Percentiles rank a stretch among this genome's conserved stretches.
Conservation (phyloP, 1,140 invertebrate species). For the Octopus bimaculoides region DNA sequence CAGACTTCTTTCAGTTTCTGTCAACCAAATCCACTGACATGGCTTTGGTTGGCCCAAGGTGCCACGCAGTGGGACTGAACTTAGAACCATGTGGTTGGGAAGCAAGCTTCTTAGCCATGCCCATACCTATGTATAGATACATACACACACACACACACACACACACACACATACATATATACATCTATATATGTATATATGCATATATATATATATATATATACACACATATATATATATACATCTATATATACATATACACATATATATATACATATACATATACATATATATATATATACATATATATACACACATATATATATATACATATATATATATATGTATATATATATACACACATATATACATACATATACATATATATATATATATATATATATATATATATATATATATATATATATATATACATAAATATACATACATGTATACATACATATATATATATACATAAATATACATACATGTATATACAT, state of each 20-base stretch:
- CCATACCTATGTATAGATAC: too few relatives aligned
- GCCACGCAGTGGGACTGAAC: too few relatives aligned
- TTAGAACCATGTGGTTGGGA: too few relatives aligned
- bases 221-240: not conserved
- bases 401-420: not conserved
- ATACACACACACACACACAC: too few relatives aligned
- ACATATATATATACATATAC: too few relatives aligned
- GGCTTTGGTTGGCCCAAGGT: too few relatives aligned
- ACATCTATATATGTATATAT: too few relatives aligned
- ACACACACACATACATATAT: too few relatives aligned
- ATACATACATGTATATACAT: not conserved
- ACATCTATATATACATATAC: too few relatives aligned
- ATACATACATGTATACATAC: not conserved
- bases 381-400: not conserved
- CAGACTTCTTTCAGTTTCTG: too few relatives aligned
- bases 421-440: not conserved
- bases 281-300: not conserved
- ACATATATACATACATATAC: not conserved
- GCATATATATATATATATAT: slow-evolving; percentile 4
- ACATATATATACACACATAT: not conserved
- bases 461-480: not conserved
- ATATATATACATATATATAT: not conserved
- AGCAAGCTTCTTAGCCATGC: too few relatives aligned
- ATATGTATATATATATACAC: not conserved
- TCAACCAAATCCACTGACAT: too few relatives aligned